Conservation (phyloP, 2,113 vertebrate genomes). For the Xenus cinereus region DNA sequence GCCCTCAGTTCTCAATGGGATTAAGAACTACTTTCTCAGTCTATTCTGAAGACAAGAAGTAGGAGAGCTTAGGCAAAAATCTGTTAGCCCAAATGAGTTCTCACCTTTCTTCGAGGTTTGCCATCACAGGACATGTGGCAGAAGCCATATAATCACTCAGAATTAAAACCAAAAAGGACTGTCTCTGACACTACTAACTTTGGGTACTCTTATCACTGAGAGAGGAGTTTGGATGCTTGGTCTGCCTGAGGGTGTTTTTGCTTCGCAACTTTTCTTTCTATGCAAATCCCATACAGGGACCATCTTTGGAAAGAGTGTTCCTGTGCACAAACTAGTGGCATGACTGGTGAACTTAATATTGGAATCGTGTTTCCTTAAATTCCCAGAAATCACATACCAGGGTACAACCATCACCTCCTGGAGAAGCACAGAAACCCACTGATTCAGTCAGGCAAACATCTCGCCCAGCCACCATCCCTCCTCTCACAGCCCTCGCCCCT, state of each 20-base stretch:
- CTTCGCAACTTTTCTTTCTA: not conserved
- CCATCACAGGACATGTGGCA: not conserved
- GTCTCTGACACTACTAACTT: not conserved
- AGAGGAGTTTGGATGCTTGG: not conserved
- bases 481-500: not conserved
- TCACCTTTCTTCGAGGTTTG: not conserved
- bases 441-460: not conserved
- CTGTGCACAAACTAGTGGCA: not conserved
- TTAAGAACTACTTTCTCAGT: not conserved
- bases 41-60: not conserved
- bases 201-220: not conserved
- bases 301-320: not conserved
- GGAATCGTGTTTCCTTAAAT: not conserved
- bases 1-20: not conserved
- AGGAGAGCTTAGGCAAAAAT: not conserved
- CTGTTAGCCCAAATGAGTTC: not conserved
- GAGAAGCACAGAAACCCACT: not conserved
- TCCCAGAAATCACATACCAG: not conserved
- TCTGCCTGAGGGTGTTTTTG: not conserved
- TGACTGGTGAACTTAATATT: not conserved
- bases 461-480: not conserved
- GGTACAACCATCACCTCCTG: not conserved
- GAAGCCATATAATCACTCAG: not conserved
- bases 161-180: not conserved
- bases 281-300: not conserved